These are phyloP conservation scores for Elephas maximus DNA, from an alignment of 2,113 vertebrate species.

Conservation along the genomic window DNA sequence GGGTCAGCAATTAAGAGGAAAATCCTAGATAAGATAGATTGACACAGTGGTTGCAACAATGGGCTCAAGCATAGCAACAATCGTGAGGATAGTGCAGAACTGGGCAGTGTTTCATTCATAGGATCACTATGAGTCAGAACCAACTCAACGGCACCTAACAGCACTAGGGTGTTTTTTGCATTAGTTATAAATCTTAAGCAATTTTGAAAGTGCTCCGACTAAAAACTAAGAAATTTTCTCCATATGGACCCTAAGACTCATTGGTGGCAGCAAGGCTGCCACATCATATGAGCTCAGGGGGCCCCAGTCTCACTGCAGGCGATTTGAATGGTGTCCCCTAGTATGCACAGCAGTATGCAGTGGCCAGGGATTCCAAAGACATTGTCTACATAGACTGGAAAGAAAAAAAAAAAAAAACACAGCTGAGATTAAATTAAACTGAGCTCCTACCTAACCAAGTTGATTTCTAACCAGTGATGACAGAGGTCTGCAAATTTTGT, in stretches of 20 bases:
- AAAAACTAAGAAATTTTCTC: background rate
- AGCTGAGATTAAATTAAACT: background rate
- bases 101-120: no score
- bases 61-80: no score
- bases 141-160: no score
- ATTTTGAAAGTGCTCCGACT: background rate
- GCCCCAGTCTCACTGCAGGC: background rate
- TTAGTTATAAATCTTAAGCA: background rate
- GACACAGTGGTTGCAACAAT: no score
- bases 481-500: background rate
- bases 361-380: background rate
- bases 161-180: background rate
- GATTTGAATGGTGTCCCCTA: background rate
- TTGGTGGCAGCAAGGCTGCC: background rate
- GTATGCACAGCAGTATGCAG: rapidly evolving
- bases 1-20: no score
- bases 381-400: background rate
- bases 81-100: no score
- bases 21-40: no score
- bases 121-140: no score
- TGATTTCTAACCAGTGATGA: background rate
- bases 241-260: background rate
- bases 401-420: background rate
- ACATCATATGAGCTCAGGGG: background rate
- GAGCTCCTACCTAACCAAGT: background rate